A percentile compares a stretch with the other conserved stretches of the same genome.
Evolutionary conservation across 2,888 invertebrate species (phyloP).

Genomic region (Odontocolon sp.): DNA sequence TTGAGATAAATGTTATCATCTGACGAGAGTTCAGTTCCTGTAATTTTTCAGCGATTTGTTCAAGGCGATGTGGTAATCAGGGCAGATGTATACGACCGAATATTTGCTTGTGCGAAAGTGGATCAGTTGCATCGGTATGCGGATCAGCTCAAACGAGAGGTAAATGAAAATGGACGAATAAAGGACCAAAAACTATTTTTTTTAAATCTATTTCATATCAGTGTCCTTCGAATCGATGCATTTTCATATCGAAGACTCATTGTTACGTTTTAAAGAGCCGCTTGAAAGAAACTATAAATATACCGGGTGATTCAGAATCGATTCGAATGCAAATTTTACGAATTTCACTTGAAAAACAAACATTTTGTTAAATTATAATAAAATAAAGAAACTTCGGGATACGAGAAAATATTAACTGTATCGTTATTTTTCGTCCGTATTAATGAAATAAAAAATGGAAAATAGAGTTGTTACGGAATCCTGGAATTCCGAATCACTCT

Average conservation of each 20-base stretch:
- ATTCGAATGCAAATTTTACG: background rate
- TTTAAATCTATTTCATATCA: slow-evolving; percentile 30
- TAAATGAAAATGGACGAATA: slow-evolving; percentile 35
- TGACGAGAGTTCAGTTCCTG: slow-evolving; percentile 54
- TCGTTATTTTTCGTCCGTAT: too few species aligned
- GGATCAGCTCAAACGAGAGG: slow-evolving; percentile 69
- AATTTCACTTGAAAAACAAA: too few species aligned
- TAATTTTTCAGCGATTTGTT: slow-evolving; percentile 86
- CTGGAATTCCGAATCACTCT: background rate
- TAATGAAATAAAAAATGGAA: too few species aligned
- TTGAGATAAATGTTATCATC: slow-evolving; percentile 9
- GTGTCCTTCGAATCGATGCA: background rate
- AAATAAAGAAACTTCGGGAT: too few species aligned
- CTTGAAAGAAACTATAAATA: background rate
- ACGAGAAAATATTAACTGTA: too few species aligned
- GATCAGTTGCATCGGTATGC: slow-evolving; percentile 85
- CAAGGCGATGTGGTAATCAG: slow-evolving; percentile 86
- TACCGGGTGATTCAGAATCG: background rate
- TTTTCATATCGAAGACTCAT: background rate
- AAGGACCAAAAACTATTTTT: background rate
- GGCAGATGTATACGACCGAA: slow-evolving; percentile 91
- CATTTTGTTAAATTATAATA: too few species aligned
- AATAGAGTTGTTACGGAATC: too few species aligned
- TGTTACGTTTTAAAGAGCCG: too few species aligned
- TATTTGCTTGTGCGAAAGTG: slow-evolving; percentile 89